Percentiles rank a stretch among this genome's conserved stretches.
These are phyloP conservation scores for Thera obeliscata DNA, from an alignment of 2,888 invertebrate species.

Conservation along the genomic window DNA sequence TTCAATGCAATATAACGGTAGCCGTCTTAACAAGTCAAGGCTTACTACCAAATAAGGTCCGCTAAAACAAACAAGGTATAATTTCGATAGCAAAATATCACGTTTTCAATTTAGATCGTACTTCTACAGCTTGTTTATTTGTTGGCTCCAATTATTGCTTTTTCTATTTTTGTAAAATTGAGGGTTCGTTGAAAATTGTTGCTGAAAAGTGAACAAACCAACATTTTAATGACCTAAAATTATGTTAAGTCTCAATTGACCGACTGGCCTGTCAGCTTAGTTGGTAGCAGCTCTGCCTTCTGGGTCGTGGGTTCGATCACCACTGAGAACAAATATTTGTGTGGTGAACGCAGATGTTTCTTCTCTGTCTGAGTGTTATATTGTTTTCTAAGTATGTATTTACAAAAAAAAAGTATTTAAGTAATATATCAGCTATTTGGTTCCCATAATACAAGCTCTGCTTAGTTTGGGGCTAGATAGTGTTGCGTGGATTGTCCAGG, in stretches of 20 bases:
- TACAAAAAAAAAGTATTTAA: too few relatives aligned
- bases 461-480: too few relatives aligned
- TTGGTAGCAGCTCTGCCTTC: too few relatives aligned
- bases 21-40: background rate
- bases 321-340: too few relatives aligned
- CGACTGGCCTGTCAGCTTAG: too few relatives aligned
- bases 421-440: too few relatives aligned
- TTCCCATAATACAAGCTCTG: too few relatives aligned
- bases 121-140: slow-evolving; percentile 41
- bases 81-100: slow-evolving; percentile 48
- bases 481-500: too few relatives aligned
- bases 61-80: slow-evolving; percentile 40
- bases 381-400: too few relatives aligned
- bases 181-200: background rate
- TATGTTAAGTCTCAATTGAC: background rate
- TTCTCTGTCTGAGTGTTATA: too few relatives aligned
- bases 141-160: slow-evolving; percentile 47
- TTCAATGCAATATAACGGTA: background rate
- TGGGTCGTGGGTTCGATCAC: too few relatives aligned
- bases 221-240: background rate
- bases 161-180: slow-evolving; percentile 32
- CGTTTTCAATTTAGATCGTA: slow-evolving; percentile 56
- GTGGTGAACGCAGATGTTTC: too few relatives aligned
- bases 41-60: slow-evolving; percentile 34
- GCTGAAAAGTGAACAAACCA: background rate